Conservation (phyloP, 2,888 invertebrate genomes). For the Orchesellides sinensis region DNA sequence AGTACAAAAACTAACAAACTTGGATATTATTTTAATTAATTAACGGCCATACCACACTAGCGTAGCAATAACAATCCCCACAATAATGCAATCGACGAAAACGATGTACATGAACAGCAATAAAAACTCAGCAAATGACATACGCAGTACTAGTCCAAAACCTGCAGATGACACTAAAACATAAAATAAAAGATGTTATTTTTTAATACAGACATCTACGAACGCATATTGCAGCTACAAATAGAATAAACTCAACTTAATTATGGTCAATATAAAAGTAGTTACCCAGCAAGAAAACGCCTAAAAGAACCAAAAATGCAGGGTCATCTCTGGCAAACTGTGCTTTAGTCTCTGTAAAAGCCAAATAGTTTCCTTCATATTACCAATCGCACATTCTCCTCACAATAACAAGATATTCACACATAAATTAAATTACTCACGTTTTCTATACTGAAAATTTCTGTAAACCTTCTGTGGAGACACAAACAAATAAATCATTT, state of each 20-base stretch:
- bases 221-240: too few relatives aligned
- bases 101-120: conserved; percentile 94
- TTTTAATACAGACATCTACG: too few relatives aligned
- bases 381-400: conserved; percentile 2
- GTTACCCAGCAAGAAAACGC: conserved; percentile 89
- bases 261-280: conserved; percentile 69
- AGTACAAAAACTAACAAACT: neutral
- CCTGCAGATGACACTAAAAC: conserved; percentile 92
- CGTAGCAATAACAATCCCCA: conserved; percentile 91
- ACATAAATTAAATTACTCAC: conserved; percentile 80
- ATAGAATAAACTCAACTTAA: too few relatives aligned
- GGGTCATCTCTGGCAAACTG: conserved; percentile 99
- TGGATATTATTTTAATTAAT: too few relatives aligned
- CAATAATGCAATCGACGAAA: conserved; percentile 95
- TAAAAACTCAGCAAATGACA: conserved; percentile 84
- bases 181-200: conserved; percentile 3
- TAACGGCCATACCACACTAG: conserved; percentile 85
- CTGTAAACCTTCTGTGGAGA: conserved; percentile 98
- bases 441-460: conserved; percentile 98
- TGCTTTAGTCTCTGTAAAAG: conserved; percentile 91
- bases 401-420: conserved; percentile 8
- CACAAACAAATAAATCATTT: conserved; percentile 96
- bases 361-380: neutral
- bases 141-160: conserved; percentile 87
- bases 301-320: conserved; percentile 95